These are phyloP conservation scores for Medauroidea extradentata DNA, from an alignment of 1,140 invertebrate genomes.

Conservation along the genomic window DNA sequence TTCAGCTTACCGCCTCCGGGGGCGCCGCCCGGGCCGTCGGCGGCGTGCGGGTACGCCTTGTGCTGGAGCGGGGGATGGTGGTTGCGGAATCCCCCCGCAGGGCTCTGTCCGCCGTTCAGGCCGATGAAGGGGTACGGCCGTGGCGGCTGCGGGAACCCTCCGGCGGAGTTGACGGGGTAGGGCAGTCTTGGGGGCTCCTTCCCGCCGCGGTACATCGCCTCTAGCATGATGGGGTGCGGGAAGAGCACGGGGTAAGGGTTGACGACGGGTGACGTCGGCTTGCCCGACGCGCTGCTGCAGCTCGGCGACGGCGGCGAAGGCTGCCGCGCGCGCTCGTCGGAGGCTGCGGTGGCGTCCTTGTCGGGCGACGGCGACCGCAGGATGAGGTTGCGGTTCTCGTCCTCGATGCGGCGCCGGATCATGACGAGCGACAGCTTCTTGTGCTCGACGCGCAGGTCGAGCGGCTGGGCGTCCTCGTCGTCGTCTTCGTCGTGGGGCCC, in stretches of 20 bases:
- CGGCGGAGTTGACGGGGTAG: conserved; percentile 40
- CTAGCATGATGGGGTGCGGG: conserved; percentile 62
- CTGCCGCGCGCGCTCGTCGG: not conserved
- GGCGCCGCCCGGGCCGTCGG: conserved; percentile 33
- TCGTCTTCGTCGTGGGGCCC: conserved; percentile 35
- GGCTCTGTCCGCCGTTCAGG: conserved; percentile 43
- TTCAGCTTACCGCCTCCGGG: conserved; percentile 59
- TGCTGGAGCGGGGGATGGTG: conserved; percentile 31
- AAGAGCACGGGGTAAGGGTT: conserved; percentile 44
- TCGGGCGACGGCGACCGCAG: conserved; percentile 49
- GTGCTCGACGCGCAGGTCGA: conserved; percentile 76
- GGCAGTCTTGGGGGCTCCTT: conserved; percentile 45
- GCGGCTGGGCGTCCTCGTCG: conserved; percentile 63
- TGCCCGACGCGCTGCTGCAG: not conserved
- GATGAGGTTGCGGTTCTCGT: conserved; percentile 71
- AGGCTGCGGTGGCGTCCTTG: conserved; percentile 23
- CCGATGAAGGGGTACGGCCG: conserved; percentile 44
- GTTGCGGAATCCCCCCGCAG: conserved; percentile 44
- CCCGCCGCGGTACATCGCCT: conserved; percentile 63
- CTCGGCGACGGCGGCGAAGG: not conserved
- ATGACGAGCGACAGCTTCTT: conserved; percentile 55
- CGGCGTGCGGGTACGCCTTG: conserved; percentile 38
- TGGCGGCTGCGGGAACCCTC: conserved; percentile 17
- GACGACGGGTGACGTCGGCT: not conserved
- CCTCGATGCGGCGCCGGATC: conserved; percentile 50